Evolutionary conservation across 1,140 invertebrate species (phyloP).

Genomic region (Dendrolimus kikuchii): DNA sequence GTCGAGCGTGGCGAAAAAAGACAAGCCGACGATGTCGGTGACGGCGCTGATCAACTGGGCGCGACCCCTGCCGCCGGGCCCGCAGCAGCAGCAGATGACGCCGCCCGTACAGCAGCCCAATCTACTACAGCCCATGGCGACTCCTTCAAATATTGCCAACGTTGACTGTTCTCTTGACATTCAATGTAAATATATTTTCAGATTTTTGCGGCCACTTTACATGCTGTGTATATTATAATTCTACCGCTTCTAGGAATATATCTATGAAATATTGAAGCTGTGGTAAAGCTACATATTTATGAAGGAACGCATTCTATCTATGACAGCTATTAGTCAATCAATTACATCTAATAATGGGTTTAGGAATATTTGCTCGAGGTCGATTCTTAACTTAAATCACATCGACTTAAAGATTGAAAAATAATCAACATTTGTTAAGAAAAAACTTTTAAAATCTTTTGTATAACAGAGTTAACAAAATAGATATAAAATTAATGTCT

Average conservation of each 20-base stretch:
- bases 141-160: constrained; percentile 39
- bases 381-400: too few relatives aligned
- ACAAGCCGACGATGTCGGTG: constrained; percentile 88
- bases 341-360: too few relatives aligned
- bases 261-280: not conserved
- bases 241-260: not conserved
- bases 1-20: constrained; percentile 82
- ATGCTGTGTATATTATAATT: not conserved
- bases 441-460: too few relatives aligned
- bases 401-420: too few relatives aligned
- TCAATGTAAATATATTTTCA: constrained; percentile 51
- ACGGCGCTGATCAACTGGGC: constrained; percentile 80
- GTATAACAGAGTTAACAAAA: too few relatives aligned
- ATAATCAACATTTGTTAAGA: too few relatives aligned
- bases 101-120: constrained; percentile 68
- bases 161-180: constrained; percentile 56
- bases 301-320: too few relatives aligned
- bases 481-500: too few relatives aligned
- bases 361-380: too few relatives aligned
- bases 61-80: constrained; percentile 43
- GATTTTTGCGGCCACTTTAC: not conserved
- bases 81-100: constrained; percentile 42
- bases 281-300: too few relatives aligned
- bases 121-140: constrained; percentile 42
- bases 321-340: too few relatives aligned